Evolutionary conservation across 2,888 invertebrate species (phyloP).

Genomic region (Pristionchus japonicus): DNA sequence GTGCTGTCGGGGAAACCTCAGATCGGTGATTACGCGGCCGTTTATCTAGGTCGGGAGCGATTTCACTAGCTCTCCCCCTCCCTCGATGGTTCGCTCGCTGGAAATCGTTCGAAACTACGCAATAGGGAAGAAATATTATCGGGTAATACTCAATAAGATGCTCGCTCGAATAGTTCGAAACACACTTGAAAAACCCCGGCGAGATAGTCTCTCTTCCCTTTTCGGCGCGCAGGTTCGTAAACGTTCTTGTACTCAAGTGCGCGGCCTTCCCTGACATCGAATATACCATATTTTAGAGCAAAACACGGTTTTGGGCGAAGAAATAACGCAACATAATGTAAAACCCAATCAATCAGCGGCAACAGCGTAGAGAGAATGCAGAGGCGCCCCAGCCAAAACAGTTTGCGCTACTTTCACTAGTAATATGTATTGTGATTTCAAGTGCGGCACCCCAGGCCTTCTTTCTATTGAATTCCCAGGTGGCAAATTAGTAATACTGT

Average conservation of each 20-base stretch:
- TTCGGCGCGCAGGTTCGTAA: neutral
- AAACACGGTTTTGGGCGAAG: neutral
- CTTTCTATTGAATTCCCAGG: neutral
- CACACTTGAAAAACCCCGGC: conserved; percentile 11
- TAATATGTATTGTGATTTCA: conserved; percentile 30
- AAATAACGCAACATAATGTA: neutral
- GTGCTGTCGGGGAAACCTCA: neutral
- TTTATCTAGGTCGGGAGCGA: neutral
- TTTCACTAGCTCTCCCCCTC: neutral
- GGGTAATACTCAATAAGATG: conserved; percentile 20
- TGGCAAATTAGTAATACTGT: neutral
- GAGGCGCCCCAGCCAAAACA: neutral
- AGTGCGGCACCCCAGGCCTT: neutral
- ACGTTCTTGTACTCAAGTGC: conserved; percentile 28
- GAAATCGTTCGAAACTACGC: conserved; percentile 17
- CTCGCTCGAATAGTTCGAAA: neutral
- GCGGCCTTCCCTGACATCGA: neutral
- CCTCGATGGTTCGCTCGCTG: neutral
- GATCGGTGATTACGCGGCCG: neutral
- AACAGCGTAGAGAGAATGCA: neutral
- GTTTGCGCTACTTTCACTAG: conserved; percentile 20
- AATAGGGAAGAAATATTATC: neutral
- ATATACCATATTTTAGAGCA: neutral
- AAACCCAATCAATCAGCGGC: conserved; percentile 21
- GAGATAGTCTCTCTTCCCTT: neutral